Base-by-base conservation (phyloP, 2,797 vertebrate species). In the Spondyliosoma cantharus region DNA sequence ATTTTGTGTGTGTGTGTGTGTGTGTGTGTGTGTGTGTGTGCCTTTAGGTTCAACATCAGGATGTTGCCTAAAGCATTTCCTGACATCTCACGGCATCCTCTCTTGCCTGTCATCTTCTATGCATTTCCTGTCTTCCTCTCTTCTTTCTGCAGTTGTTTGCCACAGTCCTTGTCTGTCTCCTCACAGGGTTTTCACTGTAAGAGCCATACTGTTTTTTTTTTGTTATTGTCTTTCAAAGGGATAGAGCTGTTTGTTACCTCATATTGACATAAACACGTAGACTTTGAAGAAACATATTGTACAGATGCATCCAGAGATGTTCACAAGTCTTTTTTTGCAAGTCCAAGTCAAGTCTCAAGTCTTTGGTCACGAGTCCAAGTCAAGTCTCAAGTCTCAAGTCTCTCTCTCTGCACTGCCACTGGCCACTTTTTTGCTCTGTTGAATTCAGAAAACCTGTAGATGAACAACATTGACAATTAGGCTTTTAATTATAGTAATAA, bases 51-150 rank as follows among this genome's bases (percentile, higher is more conserved):
- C n/a, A 79, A 84, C 76, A 84, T 86, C 79, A 87, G 78, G 64
- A 83, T 63, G 74, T 64, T 61, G 80, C 88, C 76, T 20, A 54
- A 0, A 85, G 88, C 68, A 6, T 78, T 88, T 90, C 89, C 88
- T 90, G 88, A 78, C 65, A 70, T 85, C 77, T 85, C 66, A 74
- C 27, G 14, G 62, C 82, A 86, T 85, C 78, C 84, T 83, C 48
- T 74, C 42, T 71, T 80, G 64, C 48, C 61, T 78, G 53, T 68
- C 66, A 54, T 79, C 71, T 54, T 78, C 59, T 80, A 37, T 71
- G 19, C 74, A 53, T 83, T 82, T 80, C 78, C 83, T 85, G 62
- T 67, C 75, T 76, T 81, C 69, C 57, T 82, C 59, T 57, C 63
- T 54, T 52, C 16, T 76, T 67, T 75, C 84, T 67, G 15, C 22